phyloP scores from a whole-genome alignment of 1,140 invertebrate species.

The Probaryconus sp. region DNA sequence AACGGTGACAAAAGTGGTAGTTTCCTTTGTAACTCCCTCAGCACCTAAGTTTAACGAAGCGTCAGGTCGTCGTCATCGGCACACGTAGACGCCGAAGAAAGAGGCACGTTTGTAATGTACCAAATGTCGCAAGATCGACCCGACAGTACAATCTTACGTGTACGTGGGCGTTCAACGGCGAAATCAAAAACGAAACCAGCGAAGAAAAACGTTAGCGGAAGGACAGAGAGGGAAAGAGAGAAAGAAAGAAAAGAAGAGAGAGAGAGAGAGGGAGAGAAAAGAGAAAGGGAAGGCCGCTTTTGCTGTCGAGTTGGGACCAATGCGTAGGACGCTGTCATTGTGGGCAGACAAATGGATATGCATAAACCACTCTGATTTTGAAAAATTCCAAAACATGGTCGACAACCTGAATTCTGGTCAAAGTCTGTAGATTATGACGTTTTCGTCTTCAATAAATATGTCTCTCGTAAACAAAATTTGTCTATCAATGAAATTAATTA shows the following conservation, averaged over 20 bases:
- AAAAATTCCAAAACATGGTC: too few relatives aligned
- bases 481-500: too few relatives aligned
- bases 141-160: constrained; percentile 45
- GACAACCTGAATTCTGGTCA: too few relatives aligned
- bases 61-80: constrained; percentile 45
- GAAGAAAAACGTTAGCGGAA: constrained; percentile 30
- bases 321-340: constrained; percentile 5
- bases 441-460: too few relatives aligned
- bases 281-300: constrained; percentile 32
- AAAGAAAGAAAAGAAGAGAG: constrained; percentile 39
- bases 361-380: constrained; percentile 1
- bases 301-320: too few relatives aligned
- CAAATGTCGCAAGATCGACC: constrained; percentile 36
- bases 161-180: constrained; percentile 47
- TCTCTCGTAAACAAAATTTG: too few relatives aligned
- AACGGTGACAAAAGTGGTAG: constrained; percentile 36
- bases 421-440: too few relatives aligned
- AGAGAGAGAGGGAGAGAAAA: too few relatives aligned
- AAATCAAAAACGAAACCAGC: constrained; percentile 42
- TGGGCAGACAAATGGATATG: constrained; percentile 11
- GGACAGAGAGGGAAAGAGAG: too few relatives aligned
- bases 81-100: constrained; percentile 41
- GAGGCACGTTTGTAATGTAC: constrained; percentile 37
- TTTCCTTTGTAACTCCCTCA: constrained; percentile 31
- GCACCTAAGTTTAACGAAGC: constrained; percentile 30